Conservation (phyloP, 2,113 vertebrate genomes). For the Pelmatolapia mariae region DNA sequence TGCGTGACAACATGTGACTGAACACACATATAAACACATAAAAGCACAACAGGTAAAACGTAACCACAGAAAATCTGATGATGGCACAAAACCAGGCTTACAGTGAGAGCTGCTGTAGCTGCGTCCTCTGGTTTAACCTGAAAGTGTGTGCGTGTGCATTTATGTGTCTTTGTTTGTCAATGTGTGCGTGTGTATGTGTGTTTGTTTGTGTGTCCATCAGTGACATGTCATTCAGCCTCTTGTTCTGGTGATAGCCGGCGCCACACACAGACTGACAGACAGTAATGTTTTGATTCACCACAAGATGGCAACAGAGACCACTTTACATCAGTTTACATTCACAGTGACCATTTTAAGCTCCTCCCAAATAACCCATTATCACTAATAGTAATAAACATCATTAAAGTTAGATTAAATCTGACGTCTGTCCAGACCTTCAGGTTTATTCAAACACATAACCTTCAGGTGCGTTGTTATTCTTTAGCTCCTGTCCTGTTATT, state of each 20-base stretch:
- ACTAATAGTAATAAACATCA: background rate
- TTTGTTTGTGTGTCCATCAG: slow-evolving; percentile 12
- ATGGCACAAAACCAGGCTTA: background rate
- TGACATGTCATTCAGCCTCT: slow-evolving; percentile 38
- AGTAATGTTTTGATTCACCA: background rate
- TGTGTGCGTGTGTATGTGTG: background rate
- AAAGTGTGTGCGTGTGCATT: background rate
- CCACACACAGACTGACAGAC: slow-evolving; percentile 16
- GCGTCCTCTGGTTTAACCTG: background rate
- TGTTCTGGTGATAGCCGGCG: slow-evolving; percentile 41
- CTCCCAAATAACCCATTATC: background rate
- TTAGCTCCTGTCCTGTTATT: background rate
- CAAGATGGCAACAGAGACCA: background rate
- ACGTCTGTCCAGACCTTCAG: no score
- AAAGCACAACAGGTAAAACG: background rate
- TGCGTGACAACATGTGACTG: no score
- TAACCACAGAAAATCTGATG: background rate
- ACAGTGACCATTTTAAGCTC: background rate
- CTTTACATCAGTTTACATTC: background rate
- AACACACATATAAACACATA: background rate
- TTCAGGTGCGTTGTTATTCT: background rate
- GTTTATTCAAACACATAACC: background rate
- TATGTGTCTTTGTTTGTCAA: background rate
- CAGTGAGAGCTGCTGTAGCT: background rate
- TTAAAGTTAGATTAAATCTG: background rate